These are phyloP conservation scores for Orthosia incerta DNA, from an alignment of 2,888 invertebrate genomes.

Conservation along the genomic window DNA sequence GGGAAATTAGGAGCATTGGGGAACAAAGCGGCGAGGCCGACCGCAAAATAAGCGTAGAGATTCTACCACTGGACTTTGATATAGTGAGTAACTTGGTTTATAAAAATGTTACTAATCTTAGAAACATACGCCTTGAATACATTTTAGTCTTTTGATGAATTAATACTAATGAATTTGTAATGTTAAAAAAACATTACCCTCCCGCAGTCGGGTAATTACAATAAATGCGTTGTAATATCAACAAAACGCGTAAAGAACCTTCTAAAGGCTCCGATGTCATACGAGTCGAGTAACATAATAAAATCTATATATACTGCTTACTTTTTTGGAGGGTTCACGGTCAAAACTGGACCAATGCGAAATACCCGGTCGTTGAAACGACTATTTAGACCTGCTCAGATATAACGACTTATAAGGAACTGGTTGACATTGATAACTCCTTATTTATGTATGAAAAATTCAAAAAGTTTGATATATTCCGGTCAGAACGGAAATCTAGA, in stretches of 20 bases:
- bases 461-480: not conserved
- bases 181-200: too few relatives aligned
- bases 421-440: slow-evolving; percentile 18
- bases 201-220: too few relatives aligned
- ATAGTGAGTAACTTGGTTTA: slow-evolving; percentile 34
- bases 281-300: not conserved
- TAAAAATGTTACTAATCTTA: not conserved
- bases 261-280: slow-evolving; percentile 14
- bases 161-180: not conserved
- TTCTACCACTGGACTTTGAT: slow-evolving; percentile 54
- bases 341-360: slow-evolving; percentile 17
- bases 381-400: slow-evolving; percentile 1
- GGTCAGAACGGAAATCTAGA: slow-evolving; percentile 1
- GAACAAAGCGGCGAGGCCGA: slow-evolving; percentile 68
- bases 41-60: slow-evolving; percentile 66
- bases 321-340: slow-evolving; percentile 30
- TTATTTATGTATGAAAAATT: not conserved
- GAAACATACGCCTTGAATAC: not conserved
- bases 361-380: slow-evolving; percentile 10
- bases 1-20: slow-evolving; percentile 70
- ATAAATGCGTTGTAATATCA: not conserved
- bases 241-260: slow-evolving; percentile 2
- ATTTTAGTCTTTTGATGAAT: too few relatives aligned
- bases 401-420: not conserved
- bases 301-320: not conserved